Base-by-base conservation (phyloP, 53 echinoderm and acorn worm genomes). In the Apostichopus leukothele region DNA sequence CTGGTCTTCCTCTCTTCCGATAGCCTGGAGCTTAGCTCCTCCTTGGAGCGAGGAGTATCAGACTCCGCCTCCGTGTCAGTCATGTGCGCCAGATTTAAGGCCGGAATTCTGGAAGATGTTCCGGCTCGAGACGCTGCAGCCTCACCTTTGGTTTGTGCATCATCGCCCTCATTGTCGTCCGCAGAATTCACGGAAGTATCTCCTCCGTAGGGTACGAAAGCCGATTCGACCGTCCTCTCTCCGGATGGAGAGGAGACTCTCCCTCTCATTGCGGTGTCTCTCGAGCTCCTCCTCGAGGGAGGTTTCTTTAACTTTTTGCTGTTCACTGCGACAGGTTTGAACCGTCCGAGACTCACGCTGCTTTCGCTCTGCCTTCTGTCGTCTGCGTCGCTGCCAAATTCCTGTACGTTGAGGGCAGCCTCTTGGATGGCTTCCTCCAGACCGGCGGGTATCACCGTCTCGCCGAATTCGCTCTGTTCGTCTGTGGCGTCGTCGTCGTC, bases 1-100 rank as follows among this genome's bases (percentile, higher is more conserved):
- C 88, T 26, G 7, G 88, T 87, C 55, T 74, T 74, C 53, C 75
- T 74, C 88, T 87, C 88, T 18, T 87, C 88, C 53, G 75, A 22
- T 4, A 87, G 88, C 51, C 75, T 52, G 9, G 53, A 53, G 75
- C 74, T 87, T 2, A 87, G 26, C 57, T 87, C 75, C 88, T 87
- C 88, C 20, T 75, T 87, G 50, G 88, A 75, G 9, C 75, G 88
- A 59, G 74, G 88, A 16, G 88, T 75, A 23, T 75, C 75, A 55
- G 75, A 53, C 21, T 87, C 88, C n/a, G 75, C 51, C 53, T 75
- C 88, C 0, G 74, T 87, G 9, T 75, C 88, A 5, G 88, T 75
- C 50, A 75, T 52, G 6, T 75, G 21, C 52, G 74, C 55, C 11
- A 87, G 75, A 16, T 87, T 87, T 9, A 87, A 57, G 0, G 21